Conservation (phyloP, 2,113 vertebrate genomes). For the Sula dactylatra region DNA sequence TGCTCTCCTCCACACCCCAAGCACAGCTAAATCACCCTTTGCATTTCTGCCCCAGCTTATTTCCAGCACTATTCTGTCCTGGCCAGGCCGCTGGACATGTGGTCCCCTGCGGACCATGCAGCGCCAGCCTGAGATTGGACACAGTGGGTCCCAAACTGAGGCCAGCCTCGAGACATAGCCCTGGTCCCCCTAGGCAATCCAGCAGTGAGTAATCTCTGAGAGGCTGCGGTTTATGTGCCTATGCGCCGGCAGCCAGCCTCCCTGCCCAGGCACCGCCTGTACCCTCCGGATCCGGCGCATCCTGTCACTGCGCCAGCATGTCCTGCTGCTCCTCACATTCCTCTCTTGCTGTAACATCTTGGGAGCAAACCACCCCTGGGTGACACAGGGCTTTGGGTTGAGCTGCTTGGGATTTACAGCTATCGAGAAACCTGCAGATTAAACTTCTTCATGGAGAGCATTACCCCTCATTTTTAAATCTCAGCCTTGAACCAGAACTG, state of each 20-base stretch:
- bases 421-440: neutral
- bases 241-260: neutral
- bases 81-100: fast-evolving
- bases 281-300: fast-evolving
- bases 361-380: neutral
- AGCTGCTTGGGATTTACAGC: neutral
- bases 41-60: neutral
- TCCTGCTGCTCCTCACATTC: neutral
- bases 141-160: fast-evolving
- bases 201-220: neutral
- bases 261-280: neutral
- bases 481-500: neutral
- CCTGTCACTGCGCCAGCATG: neutral
- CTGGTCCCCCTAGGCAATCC: fast-evolving
- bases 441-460: neutral
- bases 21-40: neutral
- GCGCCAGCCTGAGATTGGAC: neutral
- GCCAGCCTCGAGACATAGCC: neutral
- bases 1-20: neutral
- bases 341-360: neutral
- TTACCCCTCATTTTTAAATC: neutral
- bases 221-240: fast-evolving
- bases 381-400: neutral
- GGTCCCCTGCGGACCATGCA: fast-evolving
- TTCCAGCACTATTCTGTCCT: neutral